Evolutionary conservation across 2,113 vertebrate species (phyloP), one percentile per base, ranked within the genome.

Genomic region (Vulpes ferrilata): DNA sequence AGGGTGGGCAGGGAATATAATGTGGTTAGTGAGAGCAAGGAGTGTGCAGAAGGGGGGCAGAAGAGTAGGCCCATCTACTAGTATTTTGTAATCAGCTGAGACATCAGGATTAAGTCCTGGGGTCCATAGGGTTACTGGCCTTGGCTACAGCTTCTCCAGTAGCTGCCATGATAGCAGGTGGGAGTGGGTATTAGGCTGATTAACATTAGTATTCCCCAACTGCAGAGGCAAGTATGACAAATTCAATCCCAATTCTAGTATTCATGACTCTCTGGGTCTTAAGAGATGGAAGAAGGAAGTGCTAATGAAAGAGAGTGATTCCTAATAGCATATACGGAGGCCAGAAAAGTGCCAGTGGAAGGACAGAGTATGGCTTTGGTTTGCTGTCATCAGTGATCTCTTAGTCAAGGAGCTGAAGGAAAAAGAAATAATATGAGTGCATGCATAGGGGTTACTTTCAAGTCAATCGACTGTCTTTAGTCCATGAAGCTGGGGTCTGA

Each of bases 241-340:
- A 62, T 80, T 48, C 17, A 43, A 60, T 38, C 11, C 53, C 71
- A 81, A 43, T 7, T 20, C 84, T 59, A 80, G 88, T 51, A 76
- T 94, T 79, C 78, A 65, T 25, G 38, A 62, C 9, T 94, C 55
- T 60, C 55, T 91, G 19, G 7, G 32, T 95, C 65, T 90, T 93
- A 83, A 80, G 6, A 73, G 43, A 83, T 55, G 27, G 60, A 92
- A 62, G 25, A 93, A 57, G 11, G 48, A 96, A 51, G 22, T 90
- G 35, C 30, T 86, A 81, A 73, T 51, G 13, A 64, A 83, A 81
- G 57, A 82, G 20, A 76, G 53, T 83, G 67, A 76, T 59, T 78
- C 11, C 48, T n/a, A 79, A n/a, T 11, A 48, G 19, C 76, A 89
- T 69, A 43, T 35, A 48, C 5, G 1, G 15, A n/a, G 25, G 51